Evolutionary conservation across 2,113 vertebrate genomes (phyloP).

Genomic region (Condylura cristata): DNA sequence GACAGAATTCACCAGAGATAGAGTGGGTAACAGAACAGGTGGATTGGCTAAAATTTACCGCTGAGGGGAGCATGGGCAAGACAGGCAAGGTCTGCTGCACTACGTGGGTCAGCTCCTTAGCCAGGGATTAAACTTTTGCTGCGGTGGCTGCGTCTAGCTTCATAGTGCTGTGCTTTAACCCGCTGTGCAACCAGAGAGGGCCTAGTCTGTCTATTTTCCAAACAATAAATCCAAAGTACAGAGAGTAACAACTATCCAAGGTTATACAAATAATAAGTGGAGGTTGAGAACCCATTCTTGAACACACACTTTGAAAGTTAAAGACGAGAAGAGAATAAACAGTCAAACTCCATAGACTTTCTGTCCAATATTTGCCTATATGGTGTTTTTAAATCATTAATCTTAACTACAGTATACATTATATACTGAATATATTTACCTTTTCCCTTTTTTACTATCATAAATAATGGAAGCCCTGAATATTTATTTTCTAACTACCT

Average conservation of each 20-base stretch:
- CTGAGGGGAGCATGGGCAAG: no score
- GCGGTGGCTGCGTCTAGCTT: no score
- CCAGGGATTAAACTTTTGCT: no score
- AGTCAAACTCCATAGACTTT: background rate
- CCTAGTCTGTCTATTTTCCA: background rate
- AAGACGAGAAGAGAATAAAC: background rate
- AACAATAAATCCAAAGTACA: background rate
- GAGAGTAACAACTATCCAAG: background rate
- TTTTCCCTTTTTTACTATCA: background rate
- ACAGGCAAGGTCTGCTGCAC: no score
- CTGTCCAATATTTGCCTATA: background rate
- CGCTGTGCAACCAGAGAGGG: no score
- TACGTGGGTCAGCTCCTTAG: no score
- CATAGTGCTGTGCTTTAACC: no score
- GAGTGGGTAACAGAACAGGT: no score
- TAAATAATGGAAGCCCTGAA: background rate
- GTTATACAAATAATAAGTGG: background rate
- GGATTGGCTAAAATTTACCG: no score
- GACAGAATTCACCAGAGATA: no score
- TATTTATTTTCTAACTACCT: background rate
- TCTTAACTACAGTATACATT: background rate
- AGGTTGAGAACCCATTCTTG: background rate
- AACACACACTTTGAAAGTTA: background rate
- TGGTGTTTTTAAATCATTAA: background rate
- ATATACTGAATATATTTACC: background rate